Conservation (phyloP, 2,888 invertebrate species). For the Stenolophus ochropezus region DNA sequence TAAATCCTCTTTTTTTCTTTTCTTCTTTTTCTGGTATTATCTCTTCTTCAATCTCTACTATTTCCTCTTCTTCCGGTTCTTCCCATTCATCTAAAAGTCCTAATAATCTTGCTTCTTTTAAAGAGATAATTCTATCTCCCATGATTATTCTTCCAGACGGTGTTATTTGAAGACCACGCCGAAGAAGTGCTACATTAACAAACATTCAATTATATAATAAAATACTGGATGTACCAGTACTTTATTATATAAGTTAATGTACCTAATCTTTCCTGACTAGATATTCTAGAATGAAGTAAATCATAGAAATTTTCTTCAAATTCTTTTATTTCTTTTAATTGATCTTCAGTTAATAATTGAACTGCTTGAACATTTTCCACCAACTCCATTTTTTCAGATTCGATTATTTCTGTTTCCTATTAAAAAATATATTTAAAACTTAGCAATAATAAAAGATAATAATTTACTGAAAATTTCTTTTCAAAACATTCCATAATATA, state of each 20-base stretch:
- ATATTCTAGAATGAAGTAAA: conserved; percentile 10
- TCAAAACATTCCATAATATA: conserved; percentile 61
- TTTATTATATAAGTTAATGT: neutral
- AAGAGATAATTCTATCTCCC: conserved; percentile 67
- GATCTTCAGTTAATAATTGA: conserved; percentile 25
- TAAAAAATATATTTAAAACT: neutral
- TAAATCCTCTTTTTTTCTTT: neutral
- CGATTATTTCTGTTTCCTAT: neutral
- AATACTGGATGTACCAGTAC: neutral
- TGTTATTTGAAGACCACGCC: conserved; percentile 67
- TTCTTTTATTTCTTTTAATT: neutral
- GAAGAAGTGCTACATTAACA: conserved; percentile 64
- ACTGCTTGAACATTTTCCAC: neutral
- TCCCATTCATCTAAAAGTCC: conserved; percentile 63
- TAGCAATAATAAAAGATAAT: neutral
- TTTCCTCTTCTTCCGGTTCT: conserved; percentile 41
- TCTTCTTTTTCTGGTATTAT: neutral
- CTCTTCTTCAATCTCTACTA: neutral
- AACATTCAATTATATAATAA: neutral
- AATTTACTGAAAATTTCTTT: conserved; percentile 46
- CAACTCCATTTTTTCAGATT: neutral
- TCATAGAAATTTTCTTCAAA: neutral
- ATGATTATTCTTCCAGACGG: conserved; percentile 68
- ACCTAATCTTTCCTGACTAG: conserved; percentile 43
- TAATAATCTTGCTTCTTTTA: conserved; percentile 67